A percentile compares a stretch with the other conserved stretches of the same genome.
phyloP scores from a whole-genome alignment of 2,113 vertebrate species.

The Erpornis zantholeuca region DNA sequence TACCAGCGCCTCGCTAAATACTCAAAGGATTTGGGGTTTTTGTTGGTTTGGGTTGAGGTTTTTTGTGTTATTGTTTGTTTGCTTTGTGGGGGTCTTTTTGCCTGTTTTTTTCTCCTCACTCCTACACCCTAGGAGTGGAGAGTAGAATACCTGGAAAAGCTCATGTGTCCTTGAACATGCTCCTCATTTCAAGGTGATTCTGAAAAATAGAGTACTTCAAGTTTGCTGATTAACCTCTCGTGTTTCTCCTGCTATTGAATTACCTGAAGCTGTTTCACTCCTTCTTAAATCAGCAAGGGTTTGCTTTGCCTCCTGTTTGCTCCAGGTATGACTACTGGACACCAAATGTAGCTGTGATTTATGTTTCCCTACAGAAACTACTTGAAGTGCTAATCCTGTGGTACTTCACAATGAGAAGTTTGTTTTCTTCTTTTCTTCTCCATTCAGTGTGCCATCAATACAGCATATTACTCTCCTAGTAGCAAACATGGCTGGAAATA shows the following conservation, averaged over 20 bases:
- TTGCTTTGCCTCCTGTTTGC: not conserved
- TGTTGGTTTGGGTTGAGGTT: not conserved
- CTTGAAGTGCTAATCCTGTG: not conserved
- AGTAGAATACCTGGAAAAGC: not conserved
- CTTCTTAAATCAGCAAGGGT: not conserved
- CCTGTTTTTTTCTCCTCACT: not conserved
- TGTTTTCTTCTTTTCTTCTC: slow-evolving; percentile 5
- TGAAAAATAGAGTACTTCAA: not conserved
- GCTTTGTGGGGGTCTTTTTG: not conserved
- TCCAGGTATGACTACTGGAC: not conserved
- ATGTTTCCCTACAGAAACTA: not conserved
- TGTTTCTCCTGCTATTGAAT: not conserved
- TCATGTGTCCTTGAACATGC: not conserved
- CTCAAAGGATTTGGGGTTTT: not conserved
- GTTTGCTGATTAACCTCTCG: not conserved
- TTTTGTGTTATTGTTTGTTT: not conserved
- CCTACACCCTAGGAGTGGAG: not conserved
- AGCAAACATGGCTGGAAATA: not conserved
- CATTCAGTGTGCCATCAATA: not conserved
- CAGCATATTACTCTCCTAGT: not conserved
- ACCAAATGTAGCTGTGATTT: not conserved
- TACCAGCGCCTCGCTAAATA: not conserved
- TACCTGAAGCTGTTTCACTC: not conserved
- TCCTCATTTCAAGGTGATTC: not conserved
- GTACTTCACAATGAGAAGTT: not conserved